Evolutionary conservation across 2,888 invertebrate genomes (phyloP).

Genomic region (Nipponacmea schrenckii): DNA sequence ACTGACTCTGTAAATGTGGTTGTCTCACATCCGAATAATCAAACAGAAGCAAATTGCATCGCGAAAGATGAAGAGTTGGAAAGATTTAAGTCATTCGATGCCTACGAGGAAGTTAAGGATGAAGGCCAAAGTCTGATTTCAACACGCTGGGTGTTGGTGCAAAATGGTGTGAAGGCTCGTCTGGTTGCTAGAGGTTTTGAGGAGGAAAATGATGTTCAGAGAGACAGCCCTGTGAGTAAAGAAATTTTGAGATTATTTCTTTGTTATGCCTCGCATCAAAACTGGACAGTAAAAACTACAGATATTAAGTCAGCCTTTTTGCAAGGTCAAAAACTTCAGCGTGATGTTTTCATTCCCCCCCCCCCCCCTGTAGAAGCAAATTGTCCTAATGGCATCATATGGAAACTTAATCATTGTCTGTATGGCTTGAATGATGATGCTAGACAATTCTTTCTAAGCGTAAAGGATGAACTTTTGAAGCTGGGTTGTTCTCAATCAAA

Average conservation of each 20-base stretch:
- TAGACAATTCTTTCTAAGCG: too few relatives aligned
- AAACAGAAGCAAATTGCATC: neutral
- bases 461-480: neutral
- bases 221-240: constrained; percentile 28
- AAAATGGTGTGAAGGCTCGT: constrained; percentile 30
- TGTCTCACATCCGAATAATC: neutral
- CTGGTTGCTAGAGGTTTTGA: constrained; percentile 35
- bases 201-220: constrained; percentile 16
- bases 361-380: constrained; percentile 28
- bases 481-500: constrained; percentile 17
- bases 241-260: constrained; percentile 31
- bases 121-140: constrained; percentile 18
- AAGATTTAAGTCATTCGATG: constrained; percentile 24
- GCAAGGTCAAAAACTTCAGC: constrained; percentile 31
- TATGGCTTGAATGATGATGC: too few relatives aligned
- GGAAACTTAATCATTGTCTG: too few relatives aligned
- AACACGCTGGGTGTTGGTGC: constrained; percentile 26
- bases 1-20: neutral
- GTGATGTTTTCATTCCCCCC: constrained; percentile 31
- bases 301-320: constrained; percentile 41
- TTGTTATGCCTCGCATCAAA: constrained; percentile 24
- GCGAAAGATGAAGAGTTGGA: constrained; percentile 28
- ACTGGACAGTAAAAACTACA: constrained; percentile 37
- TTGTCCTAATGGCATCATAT: neutral
- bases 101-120: constrained; percentile 26